These are phyloP conservation scores for Amazona guildingii DNA, from an alignment of 2,113 vertebrate genomes.

Conservation along the genomic window DNA sequence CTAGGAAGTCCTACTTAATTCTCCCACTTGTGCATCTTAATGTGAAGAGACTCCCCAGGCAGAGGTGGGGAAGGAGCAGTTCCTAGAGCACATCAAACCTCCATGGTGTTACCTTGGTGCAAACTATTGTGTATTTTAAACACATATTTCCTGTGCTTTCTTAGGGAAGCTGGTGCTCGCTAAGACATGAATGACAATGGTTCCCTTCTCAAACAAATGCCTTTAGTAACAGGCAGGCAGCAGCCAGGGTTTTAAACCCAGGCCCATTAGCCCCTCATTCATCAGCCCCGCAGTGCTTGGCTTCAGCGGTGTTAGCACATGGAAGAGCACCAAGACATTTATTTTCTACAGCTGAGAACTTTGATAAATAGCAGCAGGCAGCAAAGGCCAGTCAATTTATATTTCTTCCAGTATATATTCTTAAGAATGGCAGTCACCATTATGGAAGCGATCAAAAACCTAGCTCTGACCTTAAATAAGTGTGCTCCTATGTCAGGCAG, in stretches of 20 bases:
- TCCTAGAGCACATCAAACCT: not conserved
- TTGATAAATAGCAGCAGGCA: conserved; percentile 31
- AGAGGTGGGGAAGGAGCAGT: not conserved
- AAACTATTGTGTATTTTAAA: not conserved
- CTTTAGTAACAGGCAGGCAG: not conserved
- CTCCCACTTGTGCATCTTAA: not conserved
- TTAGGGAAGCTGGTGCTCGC: not conserved
- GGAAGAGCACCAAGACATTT: not conserved
- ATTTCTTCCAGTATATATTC: conserved; percentile 20
- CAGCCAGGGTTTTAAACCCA: not conserved
- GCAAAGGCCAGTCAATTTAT: conserved; percentile 31
- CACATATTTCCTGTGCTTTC: not conserved
- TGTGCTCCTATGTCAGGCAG: not conserved
- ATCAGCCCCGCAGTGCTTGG: not conserved
- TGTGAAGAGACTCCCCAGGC: not conserved
- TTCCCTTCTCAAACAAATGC: not conserved
- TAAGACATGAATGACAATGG: accelerated
- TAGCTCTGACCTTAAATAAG: conserved; percentile 43
- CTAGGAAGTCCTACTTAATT: not conserved
- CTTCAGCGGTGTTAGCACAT: not conserved
- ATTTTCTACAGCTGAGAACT: not conserved
- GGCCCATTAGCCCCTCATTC: not conserved
- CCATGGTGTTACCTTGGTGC: accelerated
- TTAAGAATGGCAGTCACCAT: conserved; percentile 34
- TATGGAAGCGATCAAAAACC: conserved; percentile 58